These are phyloP conservation scores for Idaea aversata DNA, from an alignment of 2,888 invertebrate species.

Conservation along the genomic window DNA sequence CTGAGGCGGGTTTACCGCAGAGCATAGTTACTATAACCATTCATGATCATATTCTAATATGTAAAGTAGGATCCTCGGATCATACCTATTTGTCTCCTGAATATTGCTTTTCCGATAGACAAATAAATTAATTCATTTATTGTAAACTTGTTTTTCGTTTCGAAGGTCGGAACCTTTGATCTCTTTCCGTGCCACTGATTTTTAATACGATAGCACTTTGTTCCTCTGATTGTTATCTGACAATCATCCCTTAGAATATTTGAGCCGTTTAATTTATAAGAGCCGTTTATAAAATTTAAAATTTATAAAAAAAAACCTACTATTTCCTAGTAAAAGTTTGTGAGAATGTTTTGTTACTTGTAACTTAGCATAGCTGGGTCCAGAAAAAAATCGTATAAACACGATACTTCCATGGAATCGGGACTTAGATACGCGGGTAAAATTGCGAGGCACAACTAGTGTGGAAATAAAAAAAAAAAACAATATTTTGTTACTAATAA, in stretches of 20 bases:
- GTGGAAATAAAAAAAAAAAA: no score
- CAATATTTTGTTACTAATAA: no score
- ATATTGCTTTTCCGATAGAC: neutral
- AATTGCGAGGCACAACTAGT: neutral
- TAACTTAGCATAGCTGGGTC: no score
- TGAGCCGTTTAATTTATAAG: neutral
- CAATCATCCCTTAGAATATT: neutral
- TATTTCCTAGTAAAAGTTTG: no score
- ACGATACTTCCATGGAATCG: no score
- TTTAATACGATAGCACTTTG: slow-evolving; percentile 20
- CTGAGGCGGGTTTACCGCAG: neutral
- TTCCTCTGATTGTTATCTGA: slow-evolving; percentile 8
- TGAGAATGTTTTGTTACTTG: no score
- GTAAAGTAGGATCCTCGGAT: neutral
- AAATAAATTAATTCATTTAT: slow-evolving; percentile 19
- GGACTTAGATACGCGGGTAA: slow-evolving; percentile 2
- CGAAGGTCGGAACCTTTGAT: slow-evolving; percentile 22
- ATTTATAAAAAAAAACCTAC: no score
- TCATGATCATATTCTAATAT: neutral
- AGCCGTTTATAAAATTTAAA: no score
- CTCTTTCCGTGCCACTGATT: slow-evolving; percentile 22
- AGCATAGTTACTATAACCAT: neutral
- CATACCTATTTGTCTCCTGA: neutral
- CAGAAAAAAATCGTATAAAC: no score
- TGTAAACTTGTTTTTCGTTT: slow-evolving; percentile 23